Evolutionary conservation across 1,140 invertebrate genomes (phyloP).

Genomic region (Formica exsecta): DNA sequence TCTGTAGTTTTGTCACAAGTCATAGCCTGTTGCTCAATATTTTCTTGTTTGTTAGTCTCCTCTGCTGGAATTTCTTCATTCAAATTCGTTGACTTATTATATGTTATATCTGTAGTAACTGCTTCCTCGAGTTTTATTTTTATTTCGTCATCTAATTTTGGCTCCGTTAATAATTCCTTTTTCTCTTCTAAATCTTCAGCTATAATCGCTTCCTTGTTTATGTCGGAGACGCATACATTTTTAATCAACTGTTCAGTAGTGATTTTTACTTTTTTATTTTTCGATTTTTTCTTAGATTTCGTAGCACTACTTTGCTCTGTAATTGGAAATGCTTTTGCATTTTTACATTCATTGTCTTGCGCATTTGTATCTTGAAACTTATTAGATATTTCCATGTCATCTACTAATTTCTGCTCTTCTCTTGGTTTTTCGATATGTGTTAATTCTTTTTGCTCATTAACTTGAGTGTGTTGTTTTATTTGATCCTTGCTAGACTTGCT

Average conservation of each 20-base stretch:
- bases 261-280: slow-evolving; percentile 45
- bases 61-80: slow-evolving; percentile 1
- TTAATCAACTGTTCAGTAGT: background rate
- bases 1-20: background rate
- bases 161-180: background rate
- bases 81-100: background rate
- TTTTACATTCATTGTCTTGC: slow-evolving; percentile 8
- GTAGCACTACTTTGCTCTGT: background rate
- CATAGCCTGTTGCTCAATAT: background rate
- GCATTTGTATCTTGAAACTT: slow-evolving; percentile 1
- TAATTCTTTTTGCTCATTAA: background rate
- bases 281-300: slow-evolving; percentile 64
- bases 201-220: background rate
- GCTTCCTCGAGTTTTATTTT: slow-evolving; percentile 20
- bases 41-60: background rate
- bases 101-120: background rate
- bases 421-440: background rate
- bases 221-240: background rate
- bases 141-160: slow-evolving; percentile 30
- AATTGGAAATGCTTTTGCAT: background rate
- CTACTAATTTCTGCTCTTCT: background rate
- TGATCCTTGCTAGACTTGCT: slow-evolving; percentile 43
- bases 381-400: background rate
- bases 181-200: slow-evolving; percentile 26
- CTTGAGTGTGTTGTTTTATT: background rate